Evolutionary conservation across 2,113 vertebrate species (phyloP), one percentile per base, ranked within the genome.

Genomic region (Bos javanicus): DNA sequence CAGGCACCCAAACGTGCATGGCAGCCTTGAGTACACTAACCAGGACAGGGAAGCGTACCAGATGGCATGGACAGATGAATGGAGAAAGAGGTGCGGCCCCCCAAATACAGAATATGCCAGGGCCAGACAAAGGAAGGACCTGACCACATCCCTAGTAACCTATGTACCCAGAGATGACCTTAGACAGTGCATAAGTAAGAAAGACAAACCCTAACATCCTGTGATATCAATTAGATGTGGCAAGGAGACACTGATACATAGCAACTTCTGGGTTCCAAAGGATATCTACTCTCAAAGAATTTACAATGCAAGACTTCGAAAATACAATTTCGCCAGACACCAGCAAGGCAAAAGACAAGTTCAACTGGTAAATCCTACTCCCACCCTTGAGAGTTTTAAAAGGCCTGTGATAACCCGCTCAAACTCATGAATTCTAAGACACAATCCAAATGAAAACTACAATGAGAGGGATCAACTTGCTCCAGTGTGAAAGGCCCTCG

Each of bases 1-100:
- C 67, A 12, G 9, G 36, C 67, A 23, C 11, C 2, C 67, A 39
- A 13, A 6, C 0, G 36, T 1, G 19, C 36, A 12, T 1, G 0
- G 36, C 67, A 74, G 36, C 21, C n/a, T 6, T 39, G 21, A 39
- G 19, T 6, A 3, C n/a, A 6, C 67, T 74, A 74, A 39, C 67
- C 67, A 74, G 67, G 67, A 39, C 36, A 13, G 10, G 67, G 21
- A 74, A 39, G 67, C 10, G 12, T 25, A 74, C 36, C 36, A 6
- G 3, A 13, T 39, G 64, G 36, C 10, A 25, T 39, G 64, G 36
- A 39, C n/a, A 74, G 36, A 74, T 39, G 21, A 39, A 39, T 6
- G 10, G 21, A 74, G 21, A 39, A 39, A 74, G 36, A 74, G n/a
- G 17, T 74, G 19, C 2, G 11, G 67, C 36, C 5, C n/a, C 19